Evolutionary conservation across 2,797 vertebrate genomes (phyloP), one percentile per base, ranked within the genome.

Genomic region (Falco berigora): DNA sequence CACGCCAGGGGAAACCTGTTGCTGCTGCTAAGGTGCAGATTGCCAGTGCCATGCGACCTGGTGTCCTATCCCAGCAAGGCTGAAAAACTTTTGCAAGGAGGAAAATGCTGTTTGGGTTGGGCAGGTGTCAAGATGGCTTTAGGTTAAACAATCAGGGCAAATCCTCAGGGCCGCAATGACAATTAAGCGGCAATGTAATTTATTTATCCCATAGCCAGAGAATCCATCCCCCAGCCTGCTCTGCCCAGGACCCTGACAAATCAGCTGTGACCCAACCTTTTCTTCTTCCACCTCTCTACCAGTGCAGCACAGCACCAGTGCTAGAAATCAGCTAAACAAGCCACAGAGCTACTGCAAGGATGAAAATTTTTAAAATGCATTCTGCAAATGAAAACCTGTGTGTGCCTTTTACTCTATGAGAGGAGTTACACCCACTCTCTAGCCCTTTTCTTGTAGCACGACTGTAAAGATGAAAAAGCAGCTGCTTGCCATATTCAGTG

Each of bases 381-480:
- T 77, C 82, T 86, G 83, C 76, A 86, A 78, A 52, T 14, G 52
- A 71, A 92, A 92, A 74, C 78, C 88, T 52, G 64, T 8, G 28
- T 14, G 21, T 5, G 61, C 68, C 53, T 90, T 76, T 78, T 36
- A 62, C 74, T 95, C 92, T 44, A 58, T 4, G 2, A 86, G 78
- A 81, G 80, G 28, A 83, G 72, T 67, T 91, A 79, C 63, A 79
- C 50, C 73, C 84, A 44, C 92, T 80, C 85, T 32, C 93, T 25
- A 66, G 66, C 71, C 88, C 81, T 90, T 68, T 94, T 55, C 88
- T 83, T 77, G 36, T 25, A 92, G 62, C 76, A 50, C 16, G 59
- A 24, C 53, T 90, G 68, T 28, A 90, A 52, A 84, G 63, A 86
- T 36, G 55, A 92, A 95, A 94, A 92, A 21, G 36, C 88, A 92